Percentiles rank a stretch among this genome's conserved stretches.
phyloP scores from a whole-genome alignment of 2,797 vertebrate genomes.

The Anomalospiza imberbis region DNA sequence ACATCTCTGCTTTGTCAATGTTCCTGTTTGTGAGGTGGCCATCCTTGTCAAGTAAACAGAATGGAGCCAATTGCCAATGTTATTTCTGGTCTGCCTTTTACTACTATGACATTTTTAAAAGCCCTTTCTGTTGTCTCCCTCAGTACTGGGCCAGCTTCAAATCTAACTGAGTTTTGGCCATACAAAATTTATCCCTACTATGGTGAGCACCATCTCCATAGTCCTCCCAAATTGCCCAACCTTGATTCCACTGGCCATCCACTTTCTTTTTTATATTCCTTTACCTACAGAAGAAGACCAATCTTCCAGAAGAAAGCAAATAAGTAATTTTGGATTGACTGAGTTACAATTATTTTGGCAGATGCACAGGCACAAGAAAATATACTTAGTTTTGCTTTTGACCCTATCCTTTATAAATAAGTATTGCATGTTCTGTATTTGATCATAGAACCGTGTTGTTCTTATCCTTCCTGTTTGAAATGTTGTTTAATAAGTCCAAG shows the following conservation, averaged over 20 bases:
- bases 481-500: not conserved
- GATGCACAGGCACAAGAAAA: not conserved
- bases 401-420: not conserved
- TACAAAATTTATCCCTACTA: not conserved
- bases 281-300: not conserved
- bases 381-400: not conserved
- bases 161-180: not conserved
- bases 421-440: not conserved
- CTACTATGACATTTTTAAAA: not conserved
- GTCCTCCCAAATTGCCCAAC: not conserved
- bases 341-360: not conserved
- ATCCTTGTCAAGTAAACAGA: not conserved
- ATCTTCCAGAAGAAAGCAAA: not conserved
- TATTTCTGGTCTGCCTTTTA: not conserved
- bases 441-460: not conserved
- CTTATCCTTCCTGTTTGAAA: not conserved
- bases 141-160: not conserved
- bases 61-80: not conserved
- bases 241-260: not conserved
- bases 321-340: not conserved
- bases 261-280: not conserved
- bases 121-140: not conserved
- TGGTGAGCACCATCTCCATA: not conserved
- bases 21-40: not conserved
- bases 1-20: not conserved